Conservation (phyloP, 2,113 vertebrate species). For the Malaclemys terrapin region DNA sequence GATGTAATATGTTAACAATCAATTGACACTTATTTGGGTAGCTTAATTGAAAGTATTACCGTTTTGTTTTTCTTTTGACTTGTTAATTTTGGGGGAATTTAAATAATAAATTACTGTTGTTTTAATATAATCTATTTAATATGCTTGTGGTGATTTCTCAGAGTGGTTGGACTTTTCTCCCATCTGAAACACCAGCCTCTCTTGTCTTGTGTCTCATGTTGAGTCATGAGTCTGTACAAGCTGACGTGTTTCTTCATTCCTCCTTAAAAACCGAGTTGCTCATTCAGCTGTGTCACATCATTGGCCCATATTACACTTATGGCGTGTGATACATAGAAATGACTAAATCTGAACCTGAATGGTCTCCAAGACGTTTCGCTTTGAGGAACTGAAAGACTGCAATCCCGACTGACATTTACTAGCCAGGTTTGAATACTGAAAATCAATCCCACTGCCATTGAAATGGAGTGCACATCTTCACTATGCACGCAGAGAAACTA, state of each 20-base stretch:
- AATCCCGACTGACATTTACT: neutral
- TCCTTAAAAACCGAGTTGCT: neutral
- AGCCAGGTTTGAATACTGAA: neutral
- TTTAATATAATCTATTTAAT: neutral
- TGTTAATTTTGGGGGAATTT: constrained; percentile 57
- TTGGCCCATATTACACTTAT: neutral
- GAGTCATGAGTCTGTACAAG: neutral
- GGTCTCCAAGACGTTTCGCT: neutral
- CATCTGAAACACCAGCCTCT: neutral
- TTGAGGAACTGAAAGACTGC: neutral
- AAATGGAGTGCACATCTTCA: neutral
- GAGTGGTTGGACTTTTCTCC: neutral
- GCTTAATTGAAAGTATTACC: constrained; percentile 56
- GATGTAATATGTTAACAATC: constrained; percentile 57
- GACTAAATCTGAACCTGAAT: neutral
- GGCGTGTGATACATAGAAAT: accelerated
- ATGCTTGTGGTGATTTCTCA: neutral
- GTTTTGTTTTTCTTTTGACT: constrained; percentile 46
- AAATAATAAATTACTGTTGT: neutral
- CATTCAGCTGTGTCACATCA: neutral
- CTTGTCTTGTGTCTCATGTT: neutral
- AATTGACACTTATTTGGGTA: constrained; percentile 56
- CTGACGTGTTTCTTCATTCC: neutral
- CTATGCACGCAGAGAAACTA: neutral
- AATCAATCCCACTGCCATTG: neutral